Base-by-base conservation (phyloP, 1,140 invertebrate genomes). In the Eurosta solidaginis region DNA sequence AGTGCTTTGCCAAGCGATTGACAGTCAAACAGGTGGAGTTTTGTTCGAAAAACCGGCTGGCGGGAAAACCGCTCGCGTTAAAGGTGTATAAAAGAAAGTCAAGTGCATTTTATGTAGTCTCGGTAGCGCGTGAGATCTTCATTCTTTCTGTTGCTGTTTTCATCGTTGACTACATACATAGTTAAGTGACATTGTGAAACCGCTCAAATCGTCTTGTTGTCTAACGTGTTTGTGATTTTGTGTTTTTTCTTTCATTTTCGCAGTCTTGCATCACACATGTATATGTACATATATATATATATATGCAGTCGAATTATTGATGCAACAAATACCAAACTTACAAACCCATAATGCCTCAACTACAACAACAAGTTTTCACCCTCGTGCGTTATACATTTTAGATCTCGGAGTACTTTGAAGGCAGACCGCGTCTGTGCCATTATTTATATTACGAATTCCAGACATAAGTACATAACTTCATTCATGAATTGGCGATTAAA, bases 61-160 rank as follows among this genome's bases (percentile, higher is more conserved):
- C 33, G n/a, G n/a, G n/a, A n/a, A 68, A 68, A 20, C 33, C 33
- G 59, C 5, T 40, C 33, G 59, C 59, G 33, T 14, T 6, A 68
- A 68, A 68, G 59, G 59, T 68, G 33, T 68, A 68, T 17, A 68
- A 68, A 68, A 68, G 59, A 68, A 68, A 68, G 59, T 68, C 59
- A 68, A 68, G 59, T 68, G 59, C 59, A 33, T 68, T 68, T 40
- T 10, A 68, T 25, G n/a, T n/a, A 36, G 59, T 42, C 59, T 42
- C 33, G 59, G 5, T 7, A 68, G n/a, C 59, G 59, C 33, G 33
- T 68, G 59, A 68, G 59, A 68, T 68, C 59, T 68, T 14, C 59
- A 68, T n/a, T n/a, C n/a, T n/a, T n/a, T n/a, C n/a, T 68, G n/a
- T 40, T 40, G 27, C 3, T 33, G 33, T 10, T 3, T 2, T 22